phyloP scores from a whole-genome alignment of 2,797 vertebrate genomes.

The Triplophysa yarkandensis region DNA sequence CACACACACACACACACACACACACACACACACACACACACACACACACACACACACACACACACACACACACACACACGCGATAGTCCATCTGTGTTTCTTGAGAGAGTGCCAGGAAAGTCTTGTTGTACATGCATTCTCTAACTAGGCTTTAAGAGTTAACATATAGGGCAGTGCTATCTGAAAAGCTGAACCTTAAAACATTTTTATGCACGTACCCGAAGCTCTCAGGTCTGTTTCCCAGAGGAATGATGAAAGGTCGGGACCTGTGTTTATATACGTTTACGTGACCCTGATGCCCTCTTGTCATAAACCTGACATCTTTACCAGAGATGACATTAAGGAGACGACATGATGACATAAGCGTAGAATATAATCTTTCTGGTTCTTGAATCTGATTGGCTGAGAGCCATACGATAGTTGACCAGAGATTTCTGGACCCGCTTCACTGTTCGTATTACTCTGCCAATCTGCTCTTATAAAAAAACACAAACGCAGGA shows the following conservation, averaged over 20 bases:
- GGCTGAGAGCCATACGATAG: no score
- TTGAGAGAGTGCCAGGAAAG: neutral
- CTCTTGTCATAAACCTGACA: neutral
- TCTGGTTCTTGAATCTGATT: no score
- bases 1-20: conserved; percentile 14
- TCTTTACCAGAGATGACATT: no score
- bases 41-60: conserved; percentile 9
- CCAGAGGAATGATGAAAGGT: neutral
- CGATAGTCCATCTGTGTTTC: neutral
- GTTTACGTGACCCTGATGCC: conserved; percentile 13
- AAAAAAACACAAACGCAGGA: no score
- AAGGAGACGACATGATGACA: no score
- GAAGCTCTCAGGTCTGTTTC: neutral
- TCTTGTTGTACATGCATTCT: neutral
- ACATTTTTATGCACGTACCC: neutral
- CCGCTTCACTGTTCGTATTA: no score
- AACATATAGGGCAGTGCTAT: neutral
- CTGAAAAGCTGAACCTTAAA: no score
- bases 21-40: conserved; percentile 16
- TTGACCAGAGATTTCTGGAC: no score
- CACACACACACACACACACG: conserved; percentile 9
- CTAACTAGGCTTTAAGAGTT: neutral
- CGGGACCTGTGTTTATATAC: neutral
- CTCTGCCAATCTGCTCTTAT: no score
- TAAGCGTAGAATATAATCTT: no score